A percentile compares a stretch with the other conserved stretches of the same genome.
phyloP scores from a whole-genome alignment of 2,797 vertebrate species.

The Rhinogobio ventralis region DNA sequence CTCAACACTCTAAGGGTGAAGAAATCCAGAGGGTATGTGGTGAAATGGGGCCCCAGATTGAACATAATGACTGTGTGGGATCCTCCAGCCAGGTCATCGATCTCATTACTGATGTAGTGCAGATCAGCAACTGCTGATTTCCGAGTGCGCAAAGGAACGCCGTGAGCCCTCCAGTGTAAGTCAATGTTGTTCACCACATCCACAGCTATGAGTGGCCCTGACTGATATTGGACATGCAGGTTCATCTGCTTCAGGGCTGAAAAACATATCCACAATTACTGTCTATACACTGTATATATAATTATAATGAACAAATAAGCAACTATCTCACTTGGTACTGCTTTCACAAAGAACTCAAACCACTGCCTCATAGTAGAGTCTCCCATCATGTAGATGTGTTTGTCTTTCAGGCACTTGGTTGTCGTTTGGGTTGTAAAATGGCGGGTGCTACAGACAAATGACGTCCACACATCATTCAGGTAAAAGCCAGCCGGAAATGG shows the following conservation, averaged over 20 bases:
- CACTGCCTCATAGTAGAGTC: conserved; percentile 69
- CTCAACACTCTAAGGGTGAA: conserved; percentile 54
- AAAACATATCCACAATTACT: conserved; percentile 22
- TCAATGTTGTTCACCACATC: conserved; percentile 54
- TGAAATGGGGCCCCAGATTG: conserved; percentile 66
- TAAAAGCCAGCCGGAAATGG: conserved; percentile 71
- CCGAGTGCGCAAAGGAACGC: conserved; percentile 57
- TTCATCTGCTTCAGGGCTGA: conserved; percentile 62
- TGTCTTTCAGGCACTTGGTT: conserved; percentile 61
- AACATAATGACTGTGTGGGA: conserved; percentile 61
- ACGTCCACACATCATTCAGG: conserved; percentile 63
- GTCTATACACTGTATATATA: not conserved
- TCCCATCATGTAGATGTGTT: conserved; percentile 66
- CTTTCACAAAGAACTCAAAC: conserved; percentile 64
- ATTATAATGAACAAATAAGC: not conserved
- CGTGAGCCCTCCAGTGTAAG: conserved; percentile 64
- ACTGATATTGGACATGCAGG: conserved; percentile 52
- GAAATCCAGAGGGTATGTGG: conserved; percentile 57
- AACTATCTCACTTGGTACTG: conserved; percentile 61
- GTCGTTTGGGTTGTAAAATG: conserved; percentile 53
- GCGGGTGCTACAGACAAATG: conserved; percentile 55
- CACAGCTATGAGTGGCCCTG: conserved; percentile 63
- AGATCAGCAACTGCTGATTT: conserved; percentile 56
- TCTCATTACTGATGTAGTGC: conserved; percentile 63
- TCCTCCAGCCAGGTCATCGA: conserved; percentile 62